Base-by-base conservation (phyloP, 2,113 vertebrate species). In the Eurystomus gularis region DNA sequence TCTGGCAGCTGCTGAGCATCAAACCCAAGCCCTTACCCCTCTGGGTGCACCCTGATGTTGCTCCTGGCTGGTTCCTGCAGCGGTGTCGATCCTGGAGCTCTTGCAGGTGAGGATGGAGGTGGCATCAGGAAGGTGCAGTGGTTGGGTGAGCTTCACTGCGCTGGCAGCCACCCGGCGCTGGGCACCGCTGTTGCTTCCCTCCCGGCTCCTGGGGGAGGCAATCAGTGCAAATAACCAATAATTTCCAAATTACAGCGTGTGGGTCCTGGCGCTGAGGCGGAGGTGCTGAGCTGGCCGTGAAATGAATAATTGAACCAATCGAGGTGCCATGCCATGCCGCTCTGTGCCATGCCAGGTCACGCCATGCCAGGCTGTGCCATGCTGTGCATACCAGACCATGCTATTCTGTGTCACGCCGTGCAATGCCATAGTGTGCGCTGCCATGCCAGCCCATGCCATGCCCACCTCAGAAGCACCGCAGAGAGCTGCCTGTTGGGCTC, bases 401-500 rank as follows among this genome's bases (percentile, higher is more conserved):
- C 21, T 49, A 21, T 49, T 44, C 42, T 44, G n/a, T n/a, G n/a
- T n/a, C n/a, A n/a, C 14, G 13, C 8, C 2, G 3, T 17, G 8
- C 14, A 2, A 1, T n/a, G 6, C 23, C 1, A 3, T 31, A 28
- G 15, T 8, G 8, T 48, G 14, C 3, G 2, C 7, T 3, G n/a
- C 17, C 3, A 2, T 40, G 11, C n/a, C n/a, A n/a, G n/a, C n/a
- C n/a, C 8, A 3, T 2, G 10, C 11, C n/a, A n/a, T 40, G 52
- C 52, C 52, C 17, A 17, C 62, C 20, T 19, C 42, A n/a, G 31
- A 17, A 57, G 55, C 55, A 33, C 31, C 7, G 7, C 55, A 57
- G 31, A 33, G 11, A 7, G 18, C 29, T 54, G 28, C 52, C 52
- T 17, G 28, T 28, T 29, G 52, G 9, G 52, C 28, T 54, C 52